Evolutionary conservation across 1,140 invertebrate genomes (phyloP).

Genomic region (Capitella teleta): DNA sequence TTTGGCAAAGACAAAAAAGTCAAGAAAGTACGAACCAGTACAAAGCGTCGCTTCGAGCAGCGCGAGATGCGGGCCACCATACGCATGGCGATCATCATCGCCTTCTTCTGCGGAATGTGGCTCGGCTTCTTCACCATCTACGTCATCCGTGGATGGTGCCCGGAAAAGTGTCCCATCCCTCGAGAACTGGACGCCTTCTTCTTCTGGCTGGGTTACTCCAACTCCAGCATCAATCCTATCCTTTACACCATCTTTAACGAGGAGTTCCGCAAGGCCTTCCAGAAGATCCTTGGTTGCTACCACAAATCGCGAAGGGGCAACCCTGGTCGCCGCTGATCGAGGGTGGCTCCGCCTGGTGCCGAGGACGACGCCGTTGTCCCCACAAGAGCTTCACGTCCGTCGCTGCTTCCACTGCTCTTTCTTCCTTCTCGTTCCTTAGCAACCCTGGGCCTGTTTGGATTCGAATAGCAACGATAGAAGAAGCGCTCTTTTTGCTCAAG

Average conservation of each 20-base stretch:
- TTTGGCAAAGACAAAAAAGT: too few species aligned
- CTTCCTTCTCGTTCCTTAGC: too few species aligned
- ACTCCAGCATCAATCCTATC: conserved; percentile 94
- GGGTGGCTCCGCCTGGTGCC: too few species aligned
- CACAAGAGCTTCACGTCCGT: too few species aligned
- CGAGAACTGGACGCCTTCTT: conserved; percentile 15
- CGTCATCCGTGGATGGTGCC: conserved; percentile 5
- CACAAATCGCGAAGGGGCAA: too few species aligned
- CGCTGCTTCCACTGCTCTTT: too few species aligned
- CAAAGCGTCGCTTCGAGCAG: conserved; percentile 7
- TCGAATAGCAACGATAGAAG: too few species aligned
- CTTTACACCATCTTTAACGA: conserved; percentile 96
- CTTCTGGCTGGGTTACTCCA: conserved; percentile 84
- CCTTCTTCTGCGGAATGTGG: conserved; percentile 14
- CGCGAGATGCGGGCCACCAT: conserved; percentile 17
- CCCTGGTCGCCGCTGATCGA: too few species aligned
- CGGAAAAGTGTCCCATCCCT: conserved; percentile 1
- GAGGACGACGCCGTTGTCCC: too few species aligned
- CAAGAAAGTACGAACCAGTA: background rate
- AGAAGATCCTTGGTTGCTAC: conserved; percentile 17
- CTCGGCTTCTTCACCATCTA: conserved; percentile 13
- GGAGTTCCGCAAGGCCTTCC: conserved; percentile 84
- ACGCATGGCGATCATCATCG: conserved; percentile 16
- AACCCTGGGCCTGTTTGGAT: too few species aligned
- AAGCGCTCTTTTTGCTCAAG: too few species aligned